Evolutionary conservation across 30 jellyfish, hydroid and myxozoan species (phyloP).

Genomic region (Cassiopea xamachana): DNA sequence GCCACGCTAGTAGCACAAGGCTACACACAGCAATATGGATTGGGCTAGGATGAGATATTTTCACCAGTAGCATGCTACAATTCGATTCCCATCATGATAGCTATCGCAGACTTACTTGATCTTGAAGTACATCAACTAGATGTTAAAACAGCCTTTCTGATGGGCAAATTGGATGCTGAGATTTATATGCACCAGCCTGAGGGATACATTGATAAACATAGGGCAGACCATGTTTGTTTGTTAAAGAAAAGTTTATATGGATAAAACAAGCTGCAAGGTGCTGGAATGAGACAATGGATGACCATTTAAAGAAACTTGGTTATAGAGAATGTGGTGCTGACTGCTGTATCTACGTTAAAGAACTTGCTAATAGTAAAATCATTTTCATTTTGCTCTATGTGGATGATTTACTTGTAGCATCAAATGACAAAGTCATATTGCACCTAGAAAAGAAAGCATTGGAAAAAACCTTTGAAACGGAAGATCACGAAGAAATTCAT

Average conservation of each 20-base stretch:
- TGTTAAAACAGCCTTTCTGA: slow-evolving; percentile 32
- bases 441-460: neutral
- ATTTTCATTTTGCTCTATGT: neutral
- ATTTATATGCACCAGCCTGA: slow-evolving; percentile 46
- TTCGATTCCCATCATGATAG: slow-evolving; percentile 21
- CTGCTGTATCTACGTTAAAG: slow-evolving; percentile 17
- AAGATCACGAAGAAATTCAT: slow-evolving; percentile 22
- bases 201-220: slow-evolving; percentile 23
- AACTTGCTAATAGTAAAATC: neutral
- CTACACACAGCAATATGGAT: slow-evolving; percentile 9
- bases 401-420: slow-evolving; percentile 18
- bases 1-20: neutral
- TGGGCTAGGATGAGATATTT: slow-evolving; percentile 7
- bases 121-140: slow-evolving; percentile 40
- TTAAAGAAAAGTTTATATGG: slow-evolving; percentile 33
- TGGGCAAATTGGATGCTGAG: slow-evolving; percentile 23
- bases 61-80: slow-evolving; percentile 35
- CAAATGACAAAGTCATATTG: neutral
- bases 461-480: slow-evolving; percentile 6
- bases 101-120: slow-evolving; percentile 4
- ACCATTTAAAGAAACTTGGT: neutral
- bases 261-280: slow-evolving; percentile 36
- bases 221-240: slow-evolving; percentile 20
- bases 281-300: slow-evolving; percentile 17
- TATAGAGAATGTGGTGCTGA: slow-evolving; percentile 10